Conservation (phyloP, 1,140 invertebrate species). For the Lineus longissimus region DNA sequence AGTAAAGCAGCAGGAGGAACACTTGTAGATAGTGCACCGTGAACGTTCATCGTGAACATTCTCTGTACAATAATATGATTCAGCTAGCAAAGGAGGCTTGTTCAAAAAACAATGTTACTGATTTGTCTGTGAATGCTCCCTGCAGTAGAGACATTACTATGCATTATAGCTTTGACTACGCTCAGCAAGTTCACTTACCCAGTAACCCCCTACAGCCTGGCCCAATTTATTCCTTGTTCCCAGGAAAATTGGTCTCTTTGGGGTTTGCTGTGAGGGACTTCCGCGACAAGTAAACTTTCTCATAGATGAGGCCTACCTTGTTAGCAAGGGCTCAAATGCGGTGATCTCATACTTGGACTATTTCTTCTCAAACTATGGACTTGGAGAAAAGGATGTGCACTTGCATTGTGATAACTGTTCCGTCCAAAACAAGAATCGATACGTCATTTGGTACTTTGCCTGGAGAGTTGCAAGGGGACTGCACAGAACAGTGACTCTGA, state of each 20-base stretch:
- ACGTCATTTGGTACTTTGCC: conserved; percentile 26
- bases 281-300: conserved; percentile 24
- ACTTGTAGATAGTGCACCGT: background rate
- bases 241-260: conserved; percentile 28
- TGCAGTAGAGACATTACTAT: conserved; percentile 1
- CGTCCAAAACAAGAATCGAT: conserved; percentile 34
- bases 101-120: background rate
- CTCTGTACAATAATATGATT: background rate
- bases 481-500: conserved; percentile 15
- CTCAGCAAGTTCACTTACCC: conserved; percentile 31
- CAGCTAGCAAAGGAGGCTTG: background rate
- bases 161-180: conserved; percentile 25
- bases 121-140: background rate
- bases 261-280: no score
- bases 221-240: conserved; percentile 30
- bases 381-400: conserved; percentile 22
- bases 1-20: conserved; percentile 5
- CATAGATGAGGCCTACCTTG: conserved; percentile 23
- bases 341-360: conserved; percentile 24
- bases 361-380: conserved; percentile 24
- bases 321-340: no score
- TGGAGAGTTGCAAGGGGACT: conserved; percentile 23
- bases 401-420: conserved; percentile 26
- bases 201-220: conserved; percentile 27
- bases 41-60: no score